Base-by-base conservation (phyloP, 2,113 vertebrate species). In the Harpagus bidentatus region DNA sequence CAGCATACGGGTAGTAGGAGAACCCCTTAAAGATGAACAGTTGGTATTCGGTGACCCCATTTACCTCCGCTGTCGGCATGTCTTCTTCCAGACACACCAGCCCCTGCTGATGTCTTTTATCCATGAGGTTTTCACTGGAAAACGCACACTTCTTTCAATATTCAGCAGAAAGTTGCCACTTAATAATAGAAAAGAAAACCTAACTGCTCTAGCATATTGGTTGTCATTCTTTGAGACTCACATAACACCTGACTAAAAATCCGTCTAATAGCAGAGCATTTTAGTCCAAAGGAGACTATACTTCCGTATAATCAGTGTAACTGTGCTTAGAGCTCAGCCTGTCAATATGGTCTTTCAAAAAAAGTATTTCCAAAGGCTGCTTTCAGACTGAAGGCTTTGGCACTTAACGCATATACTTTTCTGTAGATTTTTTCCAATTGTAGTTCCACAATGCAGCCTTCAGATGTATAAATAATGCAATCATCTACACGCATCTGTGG, bases 291-390 rank as follows among this genome's bases (percentile, higher is more conserved):
- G 91, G 82, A 93, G 90, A 69, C 34, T 67, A 7, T 66, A 94
- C 90, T 95, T 97, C 95, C 83, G 40, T 76, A 72, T 86, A 97
- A 97, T 88, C 92, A 89, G 52, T 90, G 36, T 86, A 97, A 95
- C 84, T 96, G 26, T 83, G 92, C 80, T 96, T 84, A 96, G 90
- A 95, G 58, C 58, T 96, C 90, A 82, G 53, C 48, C 87, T 95
- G 76, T 96, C 88, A 84, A 93, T 97, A 93, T 2, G 42, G 43
- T 61, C 55, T 97, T 96, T 94, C 82, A 95, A 89, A 94, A 94
- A n/a, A 58, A 89, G 42, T 31, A 10, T 95, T 98, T 96, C 67
- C 47, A 87, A 88, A 77, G 8, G 52, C 53, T 81, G 74, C 62
- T 95, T 94, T 56, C 36, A 94, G 80, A 70, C 58, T 65, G 19